Base-by-base conservation (phyloP, 2,888 invertebrate species). In the Sarcophaga caerulescens region DNA sequence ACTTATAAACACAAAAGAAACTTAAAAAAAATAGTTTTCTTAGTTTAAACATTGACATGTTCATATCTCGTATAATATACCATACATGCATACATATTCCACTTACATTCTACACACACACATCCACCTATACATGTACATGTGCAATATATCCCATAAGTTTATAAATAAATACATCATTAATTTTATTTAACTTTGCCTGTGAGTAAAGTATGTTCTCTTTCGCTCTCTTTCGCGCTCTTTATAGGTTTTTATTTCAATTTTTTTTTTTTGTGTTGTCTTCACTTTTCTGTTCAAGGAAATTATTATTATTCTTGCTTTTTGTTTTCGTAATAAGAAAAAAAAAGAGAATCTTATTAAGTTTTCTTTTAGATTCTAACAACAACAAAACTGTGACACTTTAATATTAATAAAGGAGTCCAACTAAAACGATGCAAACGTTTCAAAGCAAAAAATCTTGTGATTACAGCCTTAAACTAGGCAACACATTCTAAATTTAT, bases 1-100 rank as follows among this genome's bases (percentile, higher is more conserved):
- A 47, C 47, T 25, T 47, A 47, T 52, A 14, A 14, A 14, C 52
- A 52, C 14, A 12, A 17, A 52, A 52, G 52, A 52, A 52, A 52
- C 17, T 52, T 17, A 14, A 52, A 12, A 52, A 14, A 17, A 52
- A 14, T 52, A 4, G 14, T 52, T 52, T 52, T 52, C 17, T 52
- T 14, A 69, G 35, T 19, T 52, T 14, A 75, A 82, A 77, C 65
- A 82, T 77, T 76, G 76, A 66, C 82, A 82, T 77, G 45, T 76
- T 65, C 44, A 45, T 75, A 57, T 52, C 35, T 35, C 35, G 35
- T 35, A 52, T 63, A 44, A 14, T 25, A 52, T 14, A 69, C 23
- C 57, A 76, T 21, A 73, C 52, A 69, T 57, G 10, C 5, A 62
- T 14, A 62, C 11, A 21, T 52, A 12, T 17, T 52, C 52, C 17